Evolutionary conservation across 2,113 vertebrate species (phyloP), one percentile per base, ranked within the genome.

Genomic region (Cariama cristata): DNA sequence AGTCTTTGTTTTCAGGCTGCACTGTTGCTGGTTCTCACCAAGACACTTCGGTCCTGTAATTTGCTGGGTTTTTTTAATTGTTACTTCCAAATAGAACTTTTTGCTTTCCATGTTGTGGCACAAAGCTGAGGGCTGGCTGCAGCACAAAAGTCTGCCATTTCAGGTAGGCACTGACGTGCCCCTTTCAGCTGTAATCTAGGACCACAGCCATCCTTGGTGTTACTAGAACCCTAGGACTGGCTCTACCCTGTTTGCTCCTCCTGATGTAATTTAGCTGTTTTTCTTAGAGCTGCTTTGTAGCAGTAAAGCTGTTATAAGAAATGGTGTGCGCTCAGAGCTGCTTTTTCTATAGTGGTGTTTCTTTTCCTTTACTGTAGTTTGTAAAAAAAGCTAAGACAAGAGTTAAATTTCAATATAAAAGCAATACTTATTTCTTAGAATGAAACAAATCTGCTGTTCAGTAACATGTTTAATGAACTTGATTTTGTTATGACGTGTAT

Each of bases 191-290:
- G 24, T 24, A 2, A 50, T 23, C 14, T 13, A 26, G 45, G 32
- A 15, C 19, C 13, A 14, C 35, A 42, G 72, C 59, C 52, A 24
- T 21, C 53, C 38, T 13, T 3, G 1, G 8, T 14, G 14, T 40
- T 33, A 11, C 12, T 10, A 5, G 13, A 38, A 14, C 44, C 7
- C 9, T 0, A 1, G 60, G 26, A 9, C 10, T 28, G 40, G 59
- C 24, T 53, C 35, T 30, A 0, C 11, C 13, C 17, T 0, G 0
- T 76, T 5, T 53, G 30, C 27, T 47, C 9, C 32, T 35, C 47
- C 47, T 28, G 4, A 5, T 5, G 42, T 1, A 11, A 20, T 14
- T 18, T 26, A 18, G 14, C 16, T 52, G 55, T 27, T 26, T 26
- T 14, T 14, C 15, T 49, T 24, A n/a, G 38, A 42, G 60, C 44